Evolutionary conservation across 2,797 vertebrate species (phyloP), one percentile per base, ranked within the genome.

Genomic region (Hydrophis major): DNA sequence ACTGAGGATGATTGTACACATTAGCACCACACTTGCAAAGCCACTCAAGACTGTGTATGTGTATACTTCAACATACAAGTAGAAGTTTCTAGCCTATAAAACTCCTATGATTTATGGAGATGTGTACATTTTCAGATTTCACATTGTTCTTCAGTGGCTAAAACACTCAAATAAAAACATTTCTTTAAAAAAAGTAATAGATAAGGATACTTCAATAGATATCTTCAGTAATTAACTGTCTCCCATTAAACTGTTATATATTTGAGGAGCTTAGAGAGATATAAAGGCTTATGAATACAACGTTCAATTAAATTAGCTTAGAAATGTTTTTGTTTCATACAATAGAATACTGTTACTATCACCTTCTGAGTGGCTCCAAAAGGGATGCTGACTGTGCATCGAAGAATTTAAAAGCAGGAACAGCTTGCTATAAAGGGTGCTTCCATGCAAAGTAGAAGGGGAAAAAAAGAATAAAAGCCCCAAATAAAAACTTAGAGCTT

Each of bases 401-500:
- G 94, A 98, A 98, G 96, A 97, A 95, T 97, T 95, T 96, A 97
- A 93, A 98, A 98, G 97, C 97, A 96, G 98, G 66, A 93, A 97
- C 97, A 98, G 37, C 96, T 95, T 97, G 98, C 98, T 98, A 98
- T 98, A 97, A 50, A 93, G 98, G 97, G 97, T 98, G 98, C 98
- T 97, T 96, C 97, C 99, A 99, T 99, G 99, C 99, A 99, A 98
- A 99, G 90, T 97, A 98, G 98, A 98, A 98, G 98, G 97, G 96
- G 28, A 10, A 32, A 8, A 87, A 66, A 47, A 96, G 98, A 37
- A 56, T 32, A 13, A 61, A 88, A 22, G 22, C 98, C 98, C 98
- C 96, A 98, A 98, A 98, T 98, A 98, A 98, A 87, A 98, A 98
- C 98, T 98, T 99, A 99, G 97, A 99, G 98, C 98, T 99, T 98